Conservation (phyloP, 1,140 invertebrate species). For the Oedothorax gibbosus region DNA sequence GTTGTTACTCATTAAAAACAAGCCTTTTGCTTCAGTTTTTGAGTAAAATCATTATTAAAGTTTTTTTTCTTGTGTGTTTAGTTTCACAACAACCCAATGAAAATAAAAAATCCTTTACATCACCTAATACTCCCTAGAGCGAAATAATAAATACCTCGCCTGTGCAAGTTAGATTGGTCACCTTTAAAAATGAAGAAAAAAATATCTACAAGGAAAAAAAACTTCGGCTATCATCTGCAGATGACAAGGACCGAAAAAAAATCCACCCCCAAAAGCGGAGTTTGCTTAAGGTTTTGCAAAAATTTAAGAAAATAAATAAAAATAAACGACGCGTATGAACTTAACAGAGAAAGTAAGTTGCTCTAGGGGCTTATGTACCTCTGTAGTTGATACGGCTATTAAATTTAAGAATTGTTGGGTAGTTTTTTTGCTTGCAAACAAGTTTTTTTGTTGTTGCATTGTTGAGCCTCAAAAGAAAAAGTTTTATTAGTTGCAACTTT, state of each 20-base stretch:
- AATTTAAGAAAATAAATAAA: slow-evolving; percentile 30
- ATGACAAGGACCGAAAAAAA: slow-evolving; percentile 31
- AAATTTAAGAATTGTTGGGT: slow-evolving; percentile 15
- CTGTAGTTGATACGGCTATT: slow-evolving; percentile 10
- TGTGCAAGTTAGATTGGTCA: neutral
- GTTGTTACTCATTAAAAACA: too few relatives aligned
- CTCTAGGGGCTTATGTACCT: slow-evolving; percentile 7
- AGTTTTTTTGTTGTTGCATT: neutral
- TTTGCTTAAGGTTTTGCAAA: slow-evolving; percentile 26
- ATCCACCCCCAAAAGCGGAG: slow-evolving; percentile 12
- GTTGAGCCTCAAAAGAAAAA: neutral
- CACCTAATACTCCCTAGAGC: neutral
- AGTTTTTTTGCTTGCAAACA: neutral
- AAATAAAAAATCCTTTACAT: neutral
- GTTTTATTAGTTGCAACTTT: neutral
- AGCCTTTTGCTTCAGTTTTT: too few relatives aligned
- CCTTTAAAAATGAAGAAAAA: neutral
- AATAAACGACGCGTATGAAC: slow-evolving; percentile 37
- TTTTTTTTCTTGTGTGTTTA: too few relatives aligned
- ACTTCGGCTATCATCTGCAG: neutral
- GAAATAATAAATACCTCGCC: neutral
- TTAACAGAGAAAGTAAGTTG: neutral
- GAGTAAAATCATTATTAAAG: too few relatives aligned
- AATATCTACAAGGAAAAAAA: neutral
- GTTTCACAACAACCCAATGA: too few relatives aligned